Conservation (phyloP, 2,797 vertebrate genomes). For the Garrulus glandarius region DNA sequence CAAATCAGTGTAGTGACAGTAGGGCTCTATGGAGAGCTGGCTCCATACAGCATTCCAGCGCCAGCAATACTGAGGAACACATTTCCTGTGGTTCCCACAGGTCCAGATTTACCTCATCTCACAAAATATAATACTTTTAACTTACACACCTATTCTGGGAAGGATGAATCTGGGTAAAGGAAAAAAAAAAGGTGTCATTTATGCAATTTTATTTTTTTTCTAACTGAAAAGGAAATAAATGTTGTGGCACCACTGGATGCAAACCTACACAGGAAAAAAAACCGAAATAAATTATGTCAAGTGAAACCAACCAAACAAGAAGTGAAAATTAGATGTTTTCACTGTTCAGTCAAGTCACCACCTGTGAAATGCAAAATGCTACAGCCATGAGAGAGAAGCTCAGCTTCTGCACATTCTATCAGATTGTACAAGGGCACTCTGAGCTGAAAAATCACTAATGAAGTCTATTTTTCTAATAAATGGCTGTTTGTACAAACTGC, state of each 20-base stretch:
- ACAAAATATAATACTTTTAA: background rate
- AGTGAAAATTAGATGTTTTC: slow-evolving; percentile 33
- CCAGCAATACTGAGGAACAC: background rate
- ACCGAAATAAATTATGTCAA: background rate
- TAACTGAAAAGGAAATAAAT: background rate
- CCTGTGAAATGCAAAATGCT: slow-evolving; percentile 42
- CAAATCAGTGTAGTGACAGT: background rate
- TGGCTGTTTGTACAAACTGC: slow-evolving; percentile 19
- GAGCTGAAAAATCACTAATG: background rate
- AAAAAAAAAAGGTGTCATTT: background rate
- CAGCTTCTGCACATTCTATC: background rate
- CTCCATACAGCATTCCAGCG: background rate
- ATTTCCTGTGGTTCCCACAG: background rate
- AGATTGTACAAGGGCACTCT: background rate
- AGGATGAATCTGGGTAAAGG: background rate
- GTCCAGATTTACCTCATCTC: background rate
- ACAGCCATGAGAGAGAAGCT: background rate
- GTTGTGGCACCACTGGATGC: background rate
- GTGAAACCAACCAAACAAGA: slow-evolving; percentile 47
- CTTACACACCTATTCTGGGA: background rate
- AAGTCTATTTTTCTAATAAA: slow-evolving; percentile 41
- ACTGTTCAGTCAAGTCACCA: slow-evolving; percentile 20
- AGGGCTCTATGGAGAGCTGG: background rate
- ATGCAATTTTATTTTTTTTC: background rate
- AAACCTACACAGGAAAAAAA: background rate